Base-by-base conservation (phyloP, 2,797 vertebrate genomes). In the Pipistrellus pipistrellus region DNA sequence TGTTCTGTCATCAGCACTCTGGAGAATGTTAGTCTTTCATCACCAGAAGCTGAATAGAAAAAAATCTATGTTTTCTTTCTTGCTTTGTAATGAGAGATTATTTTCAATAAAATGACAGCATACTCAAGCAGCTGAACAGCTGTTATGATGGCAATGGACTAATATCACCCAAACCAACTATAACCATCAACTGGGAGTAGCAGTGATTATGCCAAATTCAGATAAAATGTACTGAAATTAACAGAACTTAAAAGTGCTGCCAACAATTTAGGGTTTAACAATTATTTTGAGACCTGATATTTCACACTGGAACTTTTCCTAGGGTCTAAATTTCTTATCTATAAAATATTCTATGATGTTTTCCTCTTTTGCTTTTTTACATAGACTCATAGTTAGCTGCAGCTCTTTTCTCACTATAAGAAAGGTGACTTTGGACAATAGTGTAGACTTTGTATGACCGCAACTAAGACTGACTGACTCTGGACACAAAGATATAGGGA, bases 31-130 rank as follows among this genome's bases (percentile, higher is more conserved):
- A 78, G 30, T 71, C 59, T 91, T 91, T 94, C 23, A 62, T 35
- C 75, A 93, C 13, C 27, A 80, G 88, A 82, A 96, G 35, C 64
- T 69, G 30, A 93, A 85, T 30, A 76, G 64, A 96, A 27, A 27
- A 90, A 93, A 95, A 69, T 41, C 77, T 93, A 8, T 83, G 71
- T 77, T 94, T 90, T 69, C n/a, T 87, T 85, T 59, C 27, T 91
- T 91, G 66, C 32, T 96, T 91, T 89, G 11, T 92, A 94, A 92
- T 89, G 57, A 90, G 78, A 44, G 32, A 91, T 96, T 88, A 55
- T 84, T 97, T 96, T 80, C 72, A 93, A 66, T 95, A 93, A 93
- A 95, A 87, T 86, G 71, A 73, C 53, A 91, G 55, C 78, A 69
- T n/a, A 53, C 20, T 51, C 66, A 92, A 72, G 83, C 83, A 96